Percentiles rank a stretch among this genome's conserved stretches.
phyloP scores from a whole-genome alignment of 2,888 invertebrate genomes.

The Oscheius sp. region DNA sequence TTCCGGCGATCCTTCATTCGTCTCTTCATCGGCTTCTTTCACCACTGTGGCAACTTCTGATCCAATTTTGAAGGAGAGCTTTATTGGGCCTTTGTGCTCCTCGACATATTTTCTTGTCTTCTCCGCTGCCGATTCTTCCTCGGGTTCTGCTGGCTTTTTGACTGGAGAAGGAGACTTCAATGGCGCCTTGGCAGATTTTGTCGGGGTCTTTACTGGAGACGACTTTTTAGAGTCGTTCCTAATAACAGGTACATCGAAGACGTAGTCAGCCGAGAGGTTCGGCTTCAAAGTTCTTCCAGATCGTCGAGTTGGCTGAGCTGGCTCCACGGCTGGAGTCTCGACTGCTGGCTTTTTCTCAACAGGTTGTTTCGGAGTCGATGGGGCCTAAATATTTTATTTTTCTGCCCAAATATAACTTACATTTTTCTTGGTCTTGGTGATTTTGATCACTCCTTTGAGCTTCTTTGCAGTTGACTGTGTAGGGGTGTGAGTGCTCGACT shows the following conservation, averaged over 20 bases:
- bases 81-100: constrained; percentile 14
- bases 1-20: too few species aligned
- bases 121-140: constrained; percentile 9
- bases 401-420: background rate
- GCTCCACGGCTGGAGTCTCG: background rate
- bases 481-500: background rate
- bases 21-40: background rate
- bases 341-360: background rate
- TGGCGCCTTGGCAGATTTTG: background rate
- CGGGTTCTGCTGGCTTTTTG: background rate
- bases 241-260: constrained; percentile 15
- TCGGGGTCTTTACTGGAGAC: background rate
- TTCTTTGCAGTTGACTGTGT: background rate
- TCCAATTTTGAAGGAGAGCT: constrained; percentile 6
- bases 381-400: background rate
- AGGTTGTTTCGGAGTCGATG: background rate
- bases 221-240: background rate
- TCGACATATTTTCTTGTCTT: constrained; percentile 22
- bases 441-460: background rate
- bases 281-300: constrained; percentile 6
- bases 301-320: background rate
- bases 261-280: background rate
- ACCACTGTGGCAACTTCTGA: background rate
- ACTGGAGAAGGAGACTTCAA: background rate
- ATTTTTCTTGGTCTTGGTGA: background rate